These are phyloP conservation scores for Cairina moschata DNA, from an alignment of 2,113 vertebrate species.

Conservation along the genomic window DNA sequence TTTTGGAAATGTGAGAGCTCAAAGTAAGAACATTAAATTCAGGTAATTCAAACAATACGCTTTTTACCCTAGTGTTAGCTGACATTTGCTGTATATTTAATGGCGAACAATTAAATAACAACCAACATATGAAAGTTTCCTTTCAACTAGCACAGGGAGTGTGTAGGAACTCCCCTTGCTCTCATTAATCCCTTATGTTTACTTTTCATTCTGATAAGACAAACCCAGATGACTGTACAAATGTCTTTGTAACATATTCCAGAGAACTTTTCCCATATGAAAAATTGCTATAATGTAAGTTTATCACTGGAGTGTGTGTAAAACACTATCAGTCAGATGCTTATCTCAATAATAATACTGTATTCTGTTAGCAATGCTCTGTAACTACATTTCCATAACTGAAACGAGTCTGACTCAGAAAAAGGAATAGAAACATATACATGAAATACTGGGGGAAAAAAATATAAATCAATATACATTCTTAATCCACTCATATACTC, in stretches of 20 bases:
- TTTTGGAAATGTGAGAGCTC: neutral
- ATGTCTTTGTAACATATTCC: neutral
- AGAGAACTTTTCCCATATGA: neutral
- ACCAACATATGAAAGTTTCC: neutral
- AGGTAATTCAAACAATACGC: neutral
- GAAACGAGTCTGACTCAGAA: neutral
- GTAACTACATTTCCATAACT: neutral
- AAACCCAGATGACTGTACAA: neutral
- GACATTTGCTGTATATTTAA: neutral
- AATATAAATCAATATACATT: neutral
- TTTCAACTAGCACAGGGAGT: neutral
- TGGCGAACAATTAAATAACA: neutral
- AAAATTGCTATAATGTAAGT: neutral
- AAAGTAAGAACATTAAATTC: neutral
- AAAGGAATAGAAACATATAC: neutral
- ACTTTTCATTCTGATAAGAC: neutral
- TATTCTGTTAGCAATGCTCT: neutral
- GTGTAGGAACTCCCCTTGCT: neutral
- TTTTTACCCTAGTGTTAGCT: neutral
- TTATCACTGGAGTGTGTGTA: neutral
- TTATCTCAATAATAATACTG: neutral
- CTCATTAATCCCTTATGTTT: neutral
- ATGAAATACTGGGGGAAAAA: neutral
- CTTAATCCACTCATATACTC: neutral
- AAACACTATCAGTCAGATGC: neutral